A percentile compares a stretch with the other conserved stretches of the same genome.
Evolutionary conservation across 2,888 invertebrate genomes (phyloP).

Genomic region (Papilio protenor): DNA sequence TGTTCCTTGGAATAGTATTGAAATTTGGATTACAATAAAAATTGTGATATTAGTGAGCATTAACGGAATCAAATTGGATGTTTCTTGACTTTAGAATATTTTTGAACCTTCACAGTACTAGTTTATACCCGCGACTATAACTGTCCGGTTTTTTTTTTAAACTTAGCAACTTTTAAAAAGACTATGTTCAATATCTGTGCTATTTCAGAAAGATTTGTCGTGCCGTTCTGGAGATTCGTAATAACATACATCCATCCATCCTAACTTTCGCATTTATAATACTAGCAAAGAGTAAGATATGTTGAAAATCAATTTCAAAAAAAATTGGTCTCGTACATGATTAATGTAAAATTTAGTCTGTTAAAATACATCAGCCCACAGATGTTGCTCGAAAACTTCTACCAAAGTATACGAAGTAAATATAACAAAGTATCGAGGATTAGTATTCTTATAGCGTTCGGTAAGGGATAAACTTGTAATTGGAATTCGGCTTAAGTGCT

Average conservation of each 20-base stretch:
- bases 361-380: constrained; percentile 3
- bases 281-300: not conserved
- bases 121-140: too few relatives aligned
- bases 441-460: constrained; percentile 36
- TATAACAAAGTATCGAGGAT: constrained; percentile 36
- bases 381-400: constrained; percentile 17
- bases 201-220: too few relatives aligned
- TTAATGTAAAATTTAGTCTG: constrained; percentile 20
- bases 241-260: too few relatives aligned
- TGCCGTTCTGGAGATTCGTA: too few relatives aligned
- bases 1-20: not conserved
- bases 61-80: not conserved
- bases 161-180: too few relatives aligned
- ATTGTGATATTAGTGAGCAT: not conserved
- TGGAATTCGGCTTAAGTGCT: constrained; percentile 40
- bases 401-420: constrained; percentile 19
- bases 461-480: constrained; percentile 41
- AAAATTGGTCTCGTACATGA: not conserved
- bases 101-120: not conserved
- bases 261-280: too few relatives aligned
- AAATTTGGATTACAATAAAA: not conserved
- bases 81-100: not conserved
- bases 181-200: too few relatives aligned
- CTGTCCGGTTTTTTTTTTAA: too few relatives aligned
- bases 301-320: not conserved